Conservation (phyloP, 1,140 invertebrate species). For the Ostrea edulis region DNA sequence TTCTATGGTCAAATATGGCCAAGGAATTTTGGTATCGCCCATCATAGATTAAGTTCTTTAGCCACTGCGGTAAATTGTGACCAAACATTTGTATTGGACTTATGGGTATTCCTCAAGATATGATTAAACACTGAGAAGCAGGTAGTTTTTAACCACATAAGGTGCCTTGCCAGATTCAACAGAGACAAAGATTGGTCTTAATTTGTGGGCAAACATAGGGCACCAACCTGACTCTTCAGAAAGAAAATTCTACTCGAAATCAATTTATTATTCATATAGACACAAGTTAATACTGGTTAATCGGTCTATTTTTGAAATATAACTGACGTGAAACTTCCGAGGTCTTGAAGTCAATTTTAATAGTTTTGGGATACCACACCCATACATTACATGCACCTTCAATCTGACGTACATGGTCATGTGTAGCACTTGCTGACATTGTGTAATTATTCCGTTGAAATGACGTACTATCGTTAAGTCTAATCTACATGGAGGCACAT, state of each 20-base stretch:
- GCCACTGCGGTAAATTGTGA: background rate
- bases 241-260: slow-evolving; percentile 15
- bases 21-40: background rate
- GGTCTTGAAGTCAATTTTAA: background rate
- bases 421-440: background rate
- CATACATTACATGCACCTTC: background rate
- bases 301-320: background rate
- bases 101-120: background rate
- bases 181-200: slow-evolving; percentile 1
- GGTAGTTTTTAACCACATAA: background rate
- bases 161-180: background rate
- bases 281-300: background rate
- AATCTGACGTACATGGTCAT: background rate
- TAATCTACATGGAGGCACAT: background rate
- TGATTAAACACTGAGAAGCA: slow-evolving; percentile 19
- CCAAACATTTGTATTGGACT: slow-evolving; percentile 5
- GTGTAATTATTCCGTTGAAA: background rate
- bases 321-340: background rate
- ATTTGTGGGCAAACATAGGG: background rate
- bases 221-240: background rate
- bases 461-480: background rate
- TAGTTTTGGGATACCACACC: background rate
- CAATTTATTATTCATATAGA: slow-evolving; percentile 27
- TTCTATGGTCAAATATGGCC: background rate
- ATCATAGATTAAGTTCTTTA: background rate